Percentiles rank a stretch among this genome's conserved stretches.
Conservation (phyloP, 2,797 vertebrate species). For the Bradypus variegatus region DNA sequence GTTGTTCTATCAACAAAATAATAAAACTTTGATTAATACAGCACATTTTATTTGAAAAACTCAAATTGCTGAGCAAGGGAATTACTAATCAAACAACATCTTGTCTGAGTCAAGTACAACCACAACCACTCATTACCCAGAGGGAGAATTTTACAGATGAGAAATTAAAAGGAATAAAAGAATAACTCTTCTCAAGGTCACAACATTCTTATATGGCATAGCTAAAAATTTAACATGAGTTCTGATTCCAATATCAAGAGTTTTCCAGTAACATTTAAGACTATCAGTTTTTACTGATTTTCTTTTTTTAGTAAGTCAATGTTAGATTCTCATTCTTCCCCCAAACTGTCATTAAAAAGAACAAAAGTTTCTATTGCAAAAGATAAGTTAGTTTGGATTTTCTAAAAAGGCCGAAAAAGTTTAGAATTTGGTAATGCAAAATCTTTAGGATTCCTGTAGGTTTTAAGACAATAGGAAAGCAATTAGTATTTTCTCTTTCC, state of each 20-base stretch:
- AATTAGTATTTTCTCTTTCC: background rate
- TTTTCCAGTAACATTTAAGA: background rate
- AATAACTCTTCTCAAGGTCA: background rate
- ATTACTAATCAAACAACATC: background rate
- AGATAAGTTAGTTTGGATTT: background rate
- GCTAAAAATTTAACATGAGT: background rate
- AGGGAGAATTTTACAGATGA: background rate
- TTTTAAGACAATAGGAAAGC: constrained; percentile 7
- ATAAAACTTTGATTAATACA: constrained; percentile 23
- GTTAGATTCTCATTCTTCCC: background rate
- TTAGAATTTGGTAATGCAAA: constrained; percentile 22
- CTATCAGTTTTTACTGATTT: background rate
- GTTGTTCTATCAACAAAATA: constrained; percentile 1
- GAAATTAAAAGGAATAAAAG: constrained; percentile 2
- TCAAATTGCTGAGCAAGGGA: constrained; percentile 16
- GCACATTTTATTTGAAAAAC: constrained; percentile 26
- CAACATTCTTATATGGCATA: background rate
- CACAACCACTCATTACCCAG: background rate
- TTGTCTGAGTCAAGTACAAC: background rate
- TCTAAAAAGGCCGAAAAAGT: constrained; percentile 25
- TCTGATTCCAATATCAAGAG: background rate
- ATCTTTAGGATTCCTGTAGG: background rate
- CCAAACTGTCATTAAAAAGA: background rate
- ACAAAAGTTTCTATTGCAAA: background rate
- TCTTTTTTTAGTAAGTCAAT: constrained; percentile 5